Percentiles rank a stretch among this genome's conserved stretches.
phyloP scores from a whole-genome alignment of 2,888 invertebrate genomes.

The Proisotoma minuta region DNA sequence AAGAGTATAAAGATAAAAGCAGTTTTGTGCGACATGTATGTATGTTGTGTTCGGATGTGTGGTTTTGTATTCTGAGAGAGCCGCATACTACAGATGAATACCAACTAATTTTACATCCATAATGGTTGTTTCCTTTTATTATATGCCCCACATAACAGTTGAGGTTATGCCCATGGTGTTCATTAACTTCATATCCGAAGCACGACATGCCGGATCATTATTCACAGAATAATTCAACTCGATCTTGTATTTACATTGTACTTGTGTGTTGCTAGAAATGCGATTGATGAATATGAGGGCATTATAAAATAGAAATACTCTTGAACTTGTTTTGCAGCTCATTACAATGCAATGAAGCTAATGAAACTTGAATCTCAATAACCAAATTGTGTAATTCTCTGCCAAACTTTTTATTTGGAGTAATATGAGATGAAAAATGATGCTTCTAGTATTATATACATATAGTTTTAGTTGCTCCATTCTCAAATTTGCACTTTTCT shows the following conservation, averaged over 20 bases:
- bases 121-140: not conserved
- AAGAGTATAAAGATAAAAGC: not conserved
- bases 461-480: too few relatives aligned
- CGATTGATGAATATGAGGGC: too few relatives aligned
- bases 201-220: too few relatives aligned
- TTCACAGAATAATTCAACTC: too few relatives aligned
- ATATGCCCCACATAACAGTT: not conserved
- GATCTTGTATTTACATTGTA: not conserved
- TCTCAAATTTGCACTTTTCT: too few relatives aligned
- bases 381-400: not conserved
- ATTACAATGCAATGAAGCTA: slow-evolving; percentile 2
- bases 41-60: not conserved
- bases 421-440: not conserved
- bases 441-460: too few relatives aligned
- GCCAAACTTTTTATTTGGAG: not conserved
- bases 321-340: not conserved
- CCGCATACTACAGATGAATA: not conserved
- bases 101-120: too few relatives aligned
- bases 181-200: not conserved
- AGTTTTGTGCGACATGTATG: not conserved
- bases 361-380: not conserved
- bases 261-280: not conserved
- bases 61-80: too few relatives aligned
- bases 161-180: not conserved
- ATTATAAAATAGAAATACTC: too few relatives aligned